Evolutionary conservation across 2,113 vertebrate genomes (phyloP), one percentile per base, ranked within the genome.

Genomic region (Maylandia zebra): DNA sequence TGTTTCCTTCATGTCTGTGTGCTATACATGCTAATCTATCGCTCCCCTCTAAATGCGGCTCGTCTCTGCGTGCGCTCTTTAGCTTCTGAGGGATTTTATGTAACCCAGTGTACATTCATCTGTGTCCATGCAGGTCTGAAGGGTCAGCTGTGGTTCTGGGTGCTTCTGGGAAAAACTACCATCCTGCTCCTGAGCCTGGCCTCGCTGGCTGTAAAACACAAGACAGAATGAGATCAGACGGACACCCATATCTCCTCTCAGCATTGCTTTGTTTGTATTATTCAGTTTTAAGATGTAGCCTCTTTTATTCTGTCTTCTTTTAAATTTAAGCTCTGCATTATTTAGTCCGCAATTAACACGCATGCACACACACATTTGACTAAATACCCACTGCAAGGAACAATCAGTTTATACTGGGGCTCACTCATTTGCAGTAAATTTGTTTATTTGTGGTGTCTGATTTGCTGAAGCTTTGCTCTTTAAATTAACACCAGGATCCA

Each of bases 121-220:
- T 90, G 48, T 83, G 32, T 85, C 32, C 34, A 10, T 19, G 48
- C 9, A 93, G 92, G 83, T 76, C 76, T 91, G 66, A 52, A 52
- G 43, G 81, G 66, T 66, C 92, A 93, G 87, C 12, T 88, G 3
- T 93, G 92, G 90, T 89, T 4, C 19, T 93, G 92, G 92, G 74
- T 86, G 74, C 81, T 93, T 19, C 76, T 91, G 57, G 92, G 87
- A 38, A 93, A 91, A 84, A 32, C 17, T 57, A 27, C 27, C 16
- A 10, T 86, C 50, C 43, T 91, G 83, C 22, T 91, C 85, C 24
- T 93, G 57, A 82, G 34, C 48, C 61, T 88, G 74, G 32, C 30
- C 24, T 76, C 7, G 1, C 34, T 91, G 30, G 87, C 55, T 55
- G 12, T 59, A 43, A 76, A 43, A 82, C 12, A 41, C 50, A 89